Conservation (phyloP, 1,140 invertebrate species). For the Drosophila hydei region DNA sequence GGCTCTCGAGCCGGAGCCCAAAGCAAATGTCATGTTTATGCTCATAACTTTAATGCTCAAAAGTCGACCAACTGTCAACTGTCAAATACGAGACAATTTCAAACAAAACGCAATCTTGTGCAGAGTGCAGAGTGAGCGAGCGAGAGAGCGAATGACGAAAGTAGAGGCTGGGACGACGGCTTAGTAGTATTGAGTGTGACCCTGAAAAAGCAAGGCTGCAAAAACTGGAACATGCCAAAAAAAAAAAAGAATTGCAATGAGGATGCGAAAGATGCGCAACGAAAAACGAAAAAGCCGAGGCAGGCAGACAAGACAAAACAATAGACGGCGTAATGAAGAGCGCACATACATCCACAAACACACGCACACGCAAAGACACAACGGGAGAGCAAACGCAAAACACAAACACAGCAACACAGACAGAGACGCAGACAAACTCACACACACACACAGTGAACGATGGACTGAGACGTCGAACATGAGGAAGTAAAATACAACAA, state of each 20-base stretch:
- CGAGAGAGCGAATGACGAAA: constrained; percentile 2
- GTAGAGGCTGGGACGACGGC: background rate
- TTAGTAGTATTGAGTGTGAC: constrained; percentile 47
- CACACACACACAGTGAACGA: constrained; percentile 25
- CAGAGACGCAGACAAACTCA: constrained; percentile 30
- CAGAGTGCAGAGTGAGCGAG: constrained; percentile 5
- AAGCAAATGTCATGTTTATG: constrained; percentile 74
- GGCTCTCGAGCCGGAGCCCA: constrained; percentile 27
- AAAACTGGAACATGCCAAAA: constrained; percentile 72
- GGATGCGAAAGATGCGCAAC: constrained; percentile 38
- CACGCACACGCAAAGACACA: constrained; percentile 20
- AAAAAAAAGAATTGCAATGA: constrained; percentile 47
- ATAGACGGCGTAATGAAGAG: constrained; percentile 75
- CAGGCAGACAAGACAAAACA: constrained; percentile 66
- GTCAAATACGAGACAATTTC: constrained; percentile 77
- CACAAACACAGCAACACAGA: constrained; percentile 18
- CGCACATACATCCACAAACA: constrained; percentile 37
- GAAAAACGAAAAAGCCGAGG: constrained; percentile 3
- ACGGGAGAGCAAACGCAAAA: constrained; percentile 36
- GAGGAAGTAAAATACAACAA: constrained; percentile 75
- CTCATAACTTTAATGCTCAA: constrained; percentile 82
- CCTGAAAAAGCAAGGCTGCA: constrained; percentile 63
- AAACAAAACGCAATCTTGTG: constrained; percentile 36
- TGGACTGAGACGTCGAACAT: constrained; percentile 60
- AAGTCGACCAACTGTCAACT: constrained; percentile 82